Percentiles rank a stretch among this genome's conserved stretches.
phyloP scores from a whole-genome alignment of 2,797 vertebrate genomes.

The Chelmon rostratus region DNA sequence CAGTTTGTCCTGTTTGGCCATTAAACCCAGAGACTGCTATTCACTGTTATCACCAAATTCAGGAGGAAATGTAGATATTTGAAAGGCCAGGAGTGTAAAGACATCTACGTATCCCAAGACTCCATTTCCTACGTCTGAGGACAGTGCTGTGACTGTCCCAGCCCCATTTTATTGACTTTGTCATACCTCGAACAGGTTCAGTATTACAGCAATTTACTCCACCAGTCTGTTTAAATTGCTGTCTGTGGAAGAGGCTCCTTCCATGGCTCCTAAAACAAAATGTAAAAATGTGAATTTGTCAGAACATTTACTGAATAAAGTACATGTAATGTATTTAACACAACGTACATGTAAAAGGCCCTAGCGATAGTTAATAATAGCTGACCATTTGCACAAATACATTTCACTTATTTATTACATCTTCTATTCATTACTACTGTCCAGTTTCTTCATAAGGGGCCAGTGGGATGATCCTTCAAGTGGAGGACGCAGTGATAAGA shows the following conservation, averaged over 20 bases:
- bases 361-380: not conserved
- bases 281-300: slow-evolving; percentile 3
- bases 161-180: slow-evolving; percentile 23
- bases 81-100: not conserved
- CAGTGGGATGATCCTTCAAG: slow-evolving; percentile 1
- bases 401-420: not conserved
- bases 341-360: not conserved
- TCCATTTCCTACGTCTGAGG: slow-evolving; percentile 27
- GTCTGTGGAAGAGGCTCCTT: not conserved
- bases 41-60: slow-evolving; percentile 17
- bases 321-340: not conserved
- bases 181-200: slow-evolving; percentile 11
- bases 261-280: slow-evolving; percentile 1
- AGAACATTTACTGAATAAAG: not conserved
- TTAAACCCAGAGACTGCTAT: slow-evolving; percentile 14
- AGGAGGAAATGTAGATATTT: slow-evolving; percentile 2
- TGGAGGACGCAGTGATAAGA: slow-evolving; percentile 14
- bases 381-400: not conserved
- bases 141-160: not conserved
- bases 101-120: not conserved
- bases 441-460: slow-evolving; percentile 25
- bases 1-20: not conserved
- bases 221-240: not conserved
- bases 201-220: not conserved
- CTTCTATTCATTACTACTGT: slow-evolving; percentile 13